Percentiles rank a stretch among this genome's conserved stretches.
phyloP scores from a whole-genome alignment of 2,113 vertebrate species.

The Mixornis gularis region DNA sequence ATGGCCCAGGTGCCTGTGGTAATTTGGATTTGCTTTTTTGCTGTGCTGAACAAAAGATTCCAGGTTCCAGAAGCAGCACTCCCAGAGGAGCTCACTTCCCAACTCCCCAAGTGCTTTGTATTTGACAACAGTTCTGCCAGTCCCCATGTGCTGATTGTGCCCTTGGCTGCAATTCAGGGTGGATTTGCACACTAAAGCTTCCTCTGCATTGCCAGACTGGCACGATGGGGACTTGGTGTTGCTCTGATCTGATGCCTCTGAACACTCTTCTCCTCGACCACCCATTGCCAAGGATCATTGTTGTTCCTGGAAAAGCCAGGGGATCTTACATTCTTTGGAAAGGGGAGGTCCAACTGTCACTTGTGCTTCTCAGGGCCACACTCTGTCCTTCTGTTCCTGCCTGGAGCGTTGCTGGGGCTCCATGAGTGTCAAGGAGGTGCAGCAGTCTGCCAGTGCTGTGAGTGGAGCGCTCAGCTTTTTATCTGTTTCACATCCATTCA shows the following conservation, averaged over 20 bases:
- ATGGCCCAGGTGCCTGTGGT: neutral
- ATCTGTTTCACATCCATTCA: neutral
- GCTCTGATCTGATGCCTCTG: neutral
- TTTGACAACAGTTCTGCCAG: neutral
- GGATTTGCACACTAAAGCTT: neutral
- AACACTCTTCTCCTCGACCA: neutral
- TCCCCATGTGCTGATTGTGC: neutral
- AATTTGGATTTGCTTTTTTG: neutral
- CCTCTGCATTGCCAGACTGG: neutral
- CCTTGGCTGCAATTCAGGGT: neutral
- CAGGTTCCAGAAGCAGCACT: neutral
- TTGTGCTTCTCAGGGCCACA: neutral
- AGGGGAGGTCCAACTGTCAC: neutral
- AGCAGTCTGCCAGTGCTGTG: neutral
- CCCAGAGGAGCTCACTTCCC: neutral
- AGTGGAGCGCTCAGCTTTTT: rapidly evolving
- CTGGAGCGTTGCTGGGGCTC: neutral
- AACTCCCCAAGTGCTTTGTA: neutral
- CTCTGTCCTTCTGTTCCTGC: neutral
- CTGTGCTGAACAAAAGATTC: neutral
- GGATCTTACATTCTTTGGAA: neutral
- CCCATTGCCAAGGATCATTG: neutral
- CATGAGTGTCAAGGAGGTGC: neutral
- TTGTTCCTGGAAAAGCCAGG: neutral
- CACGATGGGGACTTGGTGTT: rapidly evolving